Conservation (phyloP, 2,113 vertebrate species). For the human region DNA sequence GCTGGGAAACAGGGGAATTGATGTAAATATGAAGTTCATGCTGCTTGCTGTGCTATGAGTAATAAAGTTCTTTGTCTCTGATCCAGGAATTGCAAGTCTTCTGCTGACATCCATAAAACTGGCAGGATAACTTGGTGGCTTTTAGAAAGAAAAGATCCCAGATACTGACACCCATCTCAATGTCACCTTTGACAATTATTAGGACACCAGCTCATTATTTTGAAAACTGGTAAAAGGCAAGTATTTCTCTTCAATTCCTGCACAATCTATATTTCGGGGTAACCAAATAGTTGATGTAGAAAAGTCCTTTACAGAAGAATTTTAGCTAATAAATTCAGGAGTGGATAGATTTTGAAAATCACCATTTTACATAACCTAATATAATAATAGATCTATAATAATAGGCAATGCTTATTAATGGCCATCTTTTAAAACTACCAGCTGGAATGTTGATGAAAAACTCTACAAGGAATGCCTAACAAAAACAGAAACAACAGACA, state of each 20-base stretch:
- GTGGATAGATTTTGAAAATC: background rate
- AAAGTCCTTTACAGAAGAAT: background rate
- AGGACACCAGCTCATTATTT: background rate
- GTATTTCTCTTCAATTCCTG: background rate
- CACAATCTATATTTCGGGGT: background rate
- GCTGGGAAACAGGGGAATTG: background rate
- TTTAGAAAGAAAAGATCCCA: background rate
- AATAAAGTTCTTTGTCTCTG: background rate
- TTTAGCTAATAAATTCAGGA: background rate
- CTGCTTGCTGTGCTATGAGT: fast-evolving
- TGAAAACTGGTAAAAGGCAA: background rate
- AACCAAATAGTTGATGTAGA: background rate
- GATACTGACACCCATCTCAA: background rate
- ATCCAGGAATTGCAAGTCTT: background rate
- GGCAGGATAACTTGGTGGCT: background rate
- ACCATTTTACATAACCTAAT: background rate
- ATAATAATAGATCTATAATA: background rate
- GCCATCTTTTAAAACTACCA: background rate
- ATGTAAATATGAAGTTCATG: background rate
- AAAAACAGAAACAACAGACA: background rate
- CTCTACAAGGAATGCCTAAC: background rate
- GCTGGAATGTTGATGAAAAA: background rate
- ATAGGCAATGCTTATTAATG: background rate
- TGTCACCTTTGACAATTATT: background rate
- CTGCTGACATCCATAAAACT: background rate